These are phyloP conservation scores for Peromyscus californicus DNA, from an alignment of 2,113 vertebrate genomes.

Conservation along the genomic window DNA sequence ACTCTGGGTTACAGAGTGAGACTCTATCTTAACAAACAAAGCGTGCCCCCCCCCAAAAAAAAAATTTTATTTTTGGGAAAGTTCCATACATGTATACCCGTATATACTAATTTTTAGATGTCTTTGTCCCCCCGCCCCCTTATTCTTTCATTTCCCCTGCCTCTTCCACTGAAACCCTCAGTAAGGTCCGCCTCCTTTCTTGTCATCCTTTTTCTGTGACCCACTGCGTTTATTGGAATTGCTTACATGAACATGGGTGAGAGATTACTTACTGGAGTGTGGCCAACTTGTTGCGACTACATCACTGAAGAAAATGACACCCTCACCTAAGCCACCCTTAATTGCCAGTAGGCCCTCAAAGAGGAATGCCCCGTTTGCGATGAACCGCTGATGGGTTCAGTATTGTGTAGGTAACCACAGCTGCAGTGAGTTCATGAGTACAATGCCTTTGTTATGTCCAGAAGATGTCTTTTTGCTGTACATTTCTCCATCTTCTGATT, in stretches of 20 bases:
- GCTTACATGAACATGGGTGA: neutral
- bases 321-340: neutral
- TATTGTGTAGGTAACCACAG: neutral
- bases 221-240: neutral
- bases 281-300: no score
- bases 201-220: neutral
- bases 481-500: neutral
- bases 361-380: neutral
- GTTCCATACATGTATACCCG: neutral
- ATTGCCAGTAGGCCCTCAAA: neutral
- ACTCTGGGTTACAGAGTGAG: neutral
- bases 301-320: neutral
- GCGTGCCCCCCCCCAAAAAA: neutral
- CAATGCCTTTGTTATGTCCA: neutral
- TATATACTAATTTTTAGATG: neutral
- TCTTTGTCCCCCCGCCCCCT: neutral
- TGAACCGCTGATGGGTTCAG: neutral
- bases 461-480: neutral
- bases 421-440: neutral
- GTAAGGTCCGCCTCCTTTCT: neutral
- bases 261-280: neutral
- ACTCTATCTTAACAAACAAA: neutral
- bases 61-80: no score
- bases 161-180: neutral
- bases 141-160: neutral